Evolutionary conservation across 2,113 vertebrate species (phyloP).

Genomic region (Bos indicus): DNA sequence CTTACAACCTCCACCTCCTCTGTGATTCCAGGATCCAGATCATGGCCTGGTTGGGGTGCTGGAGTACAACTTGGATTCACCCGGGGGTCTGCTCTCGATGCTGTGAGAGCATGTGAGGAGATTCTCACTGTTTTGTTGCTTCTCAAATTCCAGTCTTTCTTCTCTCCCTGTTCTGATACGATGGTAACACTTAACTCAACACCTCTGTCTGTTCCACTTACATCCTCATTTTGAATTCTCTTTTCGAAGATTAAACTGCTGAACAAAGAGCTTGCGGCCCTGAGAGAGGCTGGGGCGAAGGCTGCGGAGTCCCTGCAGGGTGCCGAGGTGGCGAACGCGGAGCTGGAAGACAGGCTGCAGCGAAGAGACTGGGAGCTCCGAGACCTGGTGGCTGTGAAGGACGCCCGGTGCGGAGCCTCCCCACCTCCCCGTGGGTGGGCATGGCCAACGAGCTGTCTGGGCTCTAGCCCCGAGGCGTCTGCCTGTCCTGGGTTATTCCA

Average conservation of each 20-base stretch:
- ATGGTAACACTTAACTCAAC: rapidly evolving
- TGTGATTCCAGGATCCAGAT: background rate
- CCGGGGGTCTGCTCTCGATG: background rate
- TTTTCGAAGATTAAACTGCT: constrained; percentile 80
- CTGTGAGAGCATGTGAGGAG: rapidly evolving
- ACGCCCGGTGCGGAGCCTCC: constrained; percentile 70
- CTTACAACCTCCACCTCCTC: rapidly evolving
- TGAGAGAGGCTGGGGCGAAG: constrained; percentile 69
- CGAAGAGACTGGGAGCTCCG: constrained; percentile 73
- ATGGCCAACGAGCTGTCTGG: rapidly evolving
- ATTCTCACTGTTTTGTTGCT: too few relatives aligned
- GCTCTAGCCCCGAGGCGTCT: background rate
- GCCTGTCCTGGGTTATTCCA: background rate
- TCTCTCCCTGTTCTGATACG: background rate
- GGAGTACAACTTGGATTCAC: background rate
- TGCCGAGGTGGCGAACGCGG: constrained; percentile 65
- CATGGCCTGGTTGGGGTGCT: background rate
- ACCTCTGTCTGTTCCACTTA: background rate
- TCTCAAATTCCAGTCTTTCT: background rate
- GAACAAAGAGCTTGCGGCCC: constrained; percentile 76
- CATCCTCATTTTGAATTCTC: background rate
- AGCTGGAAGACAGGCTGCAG: constrained; percentile 74
- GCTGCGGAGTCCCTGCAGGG: constrained; percentile 69
- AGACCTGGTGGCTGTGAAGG: constrained; percentile 76
- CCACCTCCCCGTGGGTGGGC: rapidly evolving